phyloP scores from a whole-genome alignment of 2,113 vertebrate genomes.

The Psittacula cyanocephala region DNA sequence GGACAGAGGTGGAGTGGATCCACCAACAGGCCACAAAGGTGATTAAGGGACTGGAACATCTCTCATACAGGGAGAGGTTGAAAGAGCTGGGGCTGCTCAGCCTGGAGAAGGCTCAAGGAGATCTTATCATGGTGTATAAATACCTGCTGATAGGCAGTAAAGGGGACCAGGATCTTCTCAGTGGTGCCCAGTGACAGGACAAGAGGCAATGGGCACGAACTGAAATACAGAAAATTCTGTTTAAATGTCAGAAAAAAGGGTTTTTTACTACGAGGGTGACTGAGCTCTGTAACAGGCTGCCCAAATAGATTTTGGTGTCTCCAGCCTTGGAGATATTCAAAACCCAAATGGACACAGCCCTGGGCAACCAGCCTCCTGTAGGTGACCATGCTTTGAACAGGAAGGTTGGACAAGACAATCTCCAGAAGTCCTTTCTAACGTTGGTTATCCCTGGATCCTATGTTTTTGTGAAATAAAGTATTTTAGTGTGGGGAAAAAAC shows the following conservation, averaged over 20 bases:
- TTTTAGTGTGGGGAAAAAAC: background rate
- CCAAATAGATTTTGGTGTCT: background rate
- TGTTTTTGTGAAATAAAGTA: background rate
- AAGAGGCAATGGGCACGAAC: background rate
- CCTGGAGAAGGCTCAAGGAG: background rate
- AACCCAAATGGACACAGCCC: background rate
- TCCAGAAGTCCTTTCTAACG: background rate
- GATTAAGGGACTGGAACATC: background rate
- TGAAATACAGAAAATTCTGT: background rate
- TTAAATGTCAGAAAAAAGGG: background rate
- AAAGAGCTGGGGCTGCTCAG: background rate
- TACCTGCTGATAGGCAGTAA: background rate
- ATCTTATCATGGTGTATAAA: background rate
- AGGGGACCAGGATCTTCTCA: background rate
- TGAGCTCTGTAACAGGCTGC: background rate
- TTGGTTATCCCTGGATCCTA: background rate
- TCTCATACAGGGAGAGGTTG: background rate
- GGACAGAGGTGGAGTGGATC: background rate
- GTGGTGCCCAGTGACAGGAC: background rate
- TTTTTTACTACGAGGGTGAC: background rate
- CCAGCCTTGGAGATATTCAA: background rate
- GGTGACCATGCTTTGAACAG: background rate
- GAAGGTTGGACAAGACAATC: background rate
- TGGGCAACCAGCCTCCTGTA: background rate
- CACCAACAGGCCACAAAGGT: rapidly evolving